Base-by-base conservation (phyloP, 2,113 vertebrate species). In the Tychaedon coryphoeus region DNA sequence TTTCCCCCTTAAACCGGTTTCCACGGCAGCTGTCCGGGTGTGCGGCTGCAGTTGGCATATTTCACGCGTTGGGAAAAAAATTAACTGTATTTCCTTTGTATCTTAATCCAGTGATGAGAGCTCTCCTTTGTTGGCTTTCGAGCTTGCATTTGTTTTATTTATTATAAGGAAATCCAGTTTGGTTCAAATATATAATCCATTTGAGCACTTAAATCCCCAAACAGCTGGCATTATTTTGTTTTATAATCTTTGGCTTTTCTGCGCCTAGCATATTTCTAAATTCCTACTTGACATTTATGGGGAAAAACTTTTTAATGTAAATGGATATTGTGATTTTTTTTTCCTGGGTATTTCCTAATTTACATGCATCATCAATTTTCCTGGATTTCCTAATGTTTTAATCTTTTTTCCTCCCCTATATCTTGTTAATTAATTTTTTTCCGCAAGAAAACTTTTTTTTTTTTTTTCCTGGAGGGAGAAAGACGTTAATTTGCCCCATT, bases 161-260 rank as follows among this genome's bases (percentile, higher is more conserved):
- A 95, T 96, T 95, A 94, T 89, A 93, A 95, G 92, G 91, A 96
- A 97, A 97, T 97, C 97, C 93, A 96, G 96, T 96, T 97, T 96
- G 92, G 89, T 97, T 96, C 82, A 93, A 96, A 97, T 95, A 93
- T 91, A 95, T 95, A 97, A 97, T 96, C 95, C 94, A 97, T 93
- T 96, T 95, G 95, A 96, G 93, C 91, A 94, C 97, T 96, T 97
- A 95, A 97, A 97, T 94, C 92, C 96, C 95, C 95, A 94, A 97
- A 94, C 93, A 97, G 94, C 97, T 97, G 94, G 94, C 92, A 97
- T 94, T 93, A 94, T 97, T 97, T 96, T 97, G 93, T 95, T 97
- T 97, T 96, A 95, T 97, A 97, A 96, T 96, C 88, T 96, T 93
- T 90, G 93, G 93, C 94, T 97, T 97, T 97, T 97, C 92, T 92